Evolutionary conservation across 2,113 vertebrate genomes (phyloP), one percentile per base, ranked within the genome.

Genomic region (Forbesichthys agassizii): DNA sequence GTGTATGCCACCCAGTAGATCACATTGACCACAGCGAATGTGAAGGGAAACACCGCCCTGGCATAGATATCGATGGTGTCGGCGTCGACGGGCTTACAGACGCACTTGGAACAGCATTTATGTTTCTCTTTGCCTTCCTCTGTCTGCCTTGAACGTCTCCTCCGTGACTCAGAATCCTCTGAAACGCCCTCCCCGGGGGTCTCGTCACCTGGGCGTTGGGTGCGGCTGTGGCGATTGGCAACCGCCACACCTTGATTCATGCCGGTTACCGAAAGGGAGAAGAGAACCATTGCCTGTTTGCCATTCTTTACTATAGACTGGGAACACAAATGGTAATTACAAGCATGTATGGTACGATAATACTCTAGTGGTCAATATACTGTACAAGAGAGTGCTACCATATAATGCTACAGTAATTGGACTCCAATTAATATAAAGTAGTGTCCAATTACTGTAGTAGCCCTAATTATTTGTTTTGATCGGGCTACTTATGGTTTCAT

Each of bases 1-100:
- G 96, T 94, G 64, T 99, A 99, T 0, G 95, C 96, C 1, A 98
- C 95, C 97, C 97, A 99, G 89, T 99, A 99, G 89, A 99, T 95
- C 81, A 99, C 88, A 5, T 99, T 99, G 85, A 98, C 98, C 0
- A 96, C 95, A 0, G 95, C 97, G 0, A 99, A 99, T 12, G 97
- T 96, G 67, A 95, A 95, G 1, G 98, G 98, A 88, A 99, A 99
- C 75, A 99, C 95, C 0, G 95, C 98, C 9, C 98, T 89, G 79
- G 96, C 95, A 0, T 99, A 99, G 79, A 98, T 95, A 79, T 99
- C 98, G 3, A 99, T 96, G 82, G 96, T 98, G 83, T 99, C 98
- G 0, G 97, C 96, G 1, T 97, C 97, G 0, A 99, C 96, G 77
- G 96, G 97, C 74, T 95, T 99, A 86, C 96, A 94, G 10, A 94